Conservation (phyloP, 2,888 invertebrate species). For the Cosmorhoe ocellata region DNA sequence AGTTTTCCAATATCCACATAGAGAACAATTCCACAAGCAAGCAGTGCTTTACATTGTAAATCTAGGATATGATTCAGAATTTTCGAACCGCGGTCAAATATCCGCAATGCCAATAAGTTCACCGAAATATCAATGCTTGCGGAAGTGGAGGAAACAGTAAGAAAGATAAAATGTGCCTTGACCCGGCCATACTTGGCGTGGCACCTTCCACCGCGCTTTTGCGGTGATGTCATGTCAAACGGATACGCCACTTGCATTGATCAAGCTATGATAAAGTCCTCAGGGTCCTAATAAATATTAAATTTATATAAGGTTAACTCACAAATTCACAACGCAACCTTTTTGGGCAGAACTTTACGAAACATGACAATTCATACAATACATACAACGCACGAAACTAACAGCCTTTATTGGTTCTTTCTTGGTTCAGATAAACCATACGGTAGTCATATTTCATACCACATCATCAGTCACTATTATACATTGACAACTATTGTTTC, state of each 20-base stretch:
- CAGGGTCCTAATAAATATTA: conserved; percentile 6
- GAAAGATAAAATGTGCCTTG: conserved; percentile 33
- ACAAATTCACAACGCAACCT: background rate
- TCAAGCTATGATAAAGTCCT: conserved; percentile 3
- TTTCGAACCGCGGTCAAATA: background rate
- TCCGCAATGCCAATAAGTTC: conserved; percentile 9
- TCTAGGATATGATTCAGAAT: background rate
- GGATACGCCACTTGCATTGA: conserved; percentile 26
- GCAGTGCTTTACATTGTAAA: background rate
- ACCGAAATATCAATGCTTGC: conserved; percentile 17
- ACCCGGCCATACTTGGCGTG: conserved; percentile 34
- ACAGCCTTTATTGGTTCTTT: no score
- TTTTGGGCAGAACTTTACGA: no score
- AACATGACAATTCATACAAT: no score
- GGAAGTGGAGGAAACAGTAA: conserved; percentile 12
- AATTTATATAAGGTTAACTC: background rate
- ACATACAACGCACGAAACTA: no score
- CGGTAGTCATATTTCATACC: no score
- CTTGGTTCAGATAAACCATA: no score
- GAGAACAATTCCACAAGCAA: background rate
- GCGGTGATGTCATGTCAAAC: conserved; percentile 31
- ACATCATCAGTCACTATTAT: no score
- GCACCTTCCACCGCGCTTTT: conserved; percentile 34
- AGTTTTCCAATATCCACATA: no score
- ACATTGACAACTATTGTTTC: no score